phyloP scores from a whole-genome alignment of 2,888 invertebrate genomes.

The Athalia cordata region DNA sequence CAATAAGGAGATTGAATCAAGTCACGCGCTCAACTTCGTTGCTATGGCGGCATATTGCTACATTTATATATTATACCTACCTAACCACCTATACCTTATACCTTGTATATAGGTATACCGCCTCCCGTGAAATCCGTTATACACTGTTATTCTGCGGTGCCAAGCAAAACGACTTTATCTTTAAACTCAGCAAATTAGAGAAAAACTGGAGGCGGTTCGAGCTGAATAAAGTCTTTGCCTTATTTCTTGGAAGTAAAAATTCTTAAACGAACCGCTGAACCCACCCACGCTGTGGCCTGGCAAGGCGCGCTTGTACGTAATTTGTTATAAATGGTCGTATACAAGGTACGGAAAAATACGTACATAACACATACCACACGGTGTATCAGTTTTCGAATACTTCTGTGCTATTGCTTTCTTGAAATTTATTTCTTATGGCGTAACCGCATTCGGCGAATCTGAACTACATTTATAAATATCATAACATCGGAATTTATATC shows the following conservation, averaged over 20 bases:
- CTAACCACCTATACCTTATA: no score
- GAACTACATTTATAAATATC: neutral
- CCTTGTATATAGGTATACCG: neutral
- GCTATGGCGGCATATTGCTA: constrained; percentile 15
- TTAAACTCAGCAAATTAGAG: constrained; percentile 36
- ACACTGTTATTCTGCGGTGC: constrained; percentile 31
- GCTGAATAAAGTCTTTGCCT: neutral
- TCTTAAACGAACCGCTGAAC: constrained; percentile 9
- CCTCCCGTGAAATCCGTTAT: constrained; percentile 3
- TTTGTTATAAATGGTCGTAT: neutral
- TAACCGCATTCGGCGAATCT: neutral
- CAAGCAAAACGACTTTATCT: constrained; percentile 39
- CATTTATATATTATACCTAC: neutral
- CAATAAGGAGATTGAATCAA: constrained; percentile 43
- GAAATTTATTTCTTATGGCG: constrained; percentile 17
- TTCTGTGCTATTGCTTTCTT: constrained; percentile 10
- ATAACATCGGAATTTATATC: neutral
- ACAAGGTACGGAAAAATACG: neutral
- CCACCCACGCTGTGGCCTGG: neutral
- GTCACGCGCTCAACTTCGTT: constrained; percentile 41
- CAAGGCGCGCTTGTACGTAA: neutral
- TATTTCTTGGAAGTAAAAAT: neutral
- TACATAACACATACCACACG: neutral
- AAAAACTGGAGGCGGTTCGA: neutral
- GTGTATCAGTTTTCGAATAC: neutral